Evolutionary conservation across 2,113 vertebrate species (phyloP).

Genomic region (Tragelaphus scriptus): DNA sequence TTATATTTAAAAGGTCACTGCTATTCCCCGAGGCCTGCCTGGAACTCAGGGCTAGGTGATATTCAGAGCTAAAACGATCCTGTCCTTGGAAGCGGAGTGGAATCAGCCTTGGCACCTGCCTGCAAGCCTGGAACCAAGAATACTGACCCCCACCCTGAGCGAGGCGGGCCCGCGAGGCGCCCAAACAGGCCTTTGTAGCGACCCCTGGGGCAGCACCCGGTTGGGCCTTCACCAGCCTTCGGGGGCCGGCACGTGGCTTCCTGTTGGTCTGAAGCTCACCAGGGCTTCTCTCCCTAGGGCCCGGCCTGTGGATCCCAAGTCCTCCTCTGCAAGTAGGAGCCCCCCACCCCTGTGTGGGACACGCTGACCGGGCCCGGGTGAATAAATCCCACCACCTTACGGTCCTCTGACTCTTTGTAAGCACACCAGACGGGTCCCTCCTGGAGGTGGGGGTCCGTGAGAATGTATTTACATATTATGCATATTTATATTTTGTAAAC

Average conservation of each 20-base stretch:
- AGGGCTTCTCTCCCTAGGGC: conserved; percentile 4
- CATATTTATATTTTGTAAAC: background rate
- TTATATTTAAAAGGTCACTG: background rate
- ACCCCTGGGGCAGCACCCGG: no score
- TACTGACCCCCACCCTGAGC: background rate
- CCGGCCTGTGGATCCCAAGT: background rate
- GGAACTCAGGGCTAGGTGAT: background rate
- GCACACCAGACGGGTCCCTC: accelerated
- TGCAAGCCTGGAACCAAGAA: background rate
- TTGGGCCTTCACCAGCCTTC: background rate
- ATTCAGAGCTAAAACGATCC: accelerated
- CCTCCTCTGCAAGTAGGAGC: conserved; percentile 19
- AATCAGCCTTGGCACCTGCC: background rate
- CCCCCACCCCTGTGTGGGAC: background rate
- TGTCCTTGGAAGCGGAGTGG: accelerated
- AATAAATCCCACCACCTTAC: background rate
- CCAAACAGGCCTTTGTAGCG: background rate
- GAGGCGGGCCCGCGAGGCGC: background rate
- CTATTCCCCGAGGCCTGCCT: accelerated
- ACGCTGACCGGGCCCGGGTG: accelerated
- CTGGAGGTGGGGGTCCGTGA: accelerated
- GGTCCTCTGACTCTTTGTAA: background rate
- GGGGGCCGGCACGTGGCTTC: background rate
- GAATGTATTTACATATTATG: no score
- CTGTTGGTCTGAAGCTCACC: background rate